Conservation (phyloP, 2,888 invertebrate genomes). For the Dusona sp. region DNA sequence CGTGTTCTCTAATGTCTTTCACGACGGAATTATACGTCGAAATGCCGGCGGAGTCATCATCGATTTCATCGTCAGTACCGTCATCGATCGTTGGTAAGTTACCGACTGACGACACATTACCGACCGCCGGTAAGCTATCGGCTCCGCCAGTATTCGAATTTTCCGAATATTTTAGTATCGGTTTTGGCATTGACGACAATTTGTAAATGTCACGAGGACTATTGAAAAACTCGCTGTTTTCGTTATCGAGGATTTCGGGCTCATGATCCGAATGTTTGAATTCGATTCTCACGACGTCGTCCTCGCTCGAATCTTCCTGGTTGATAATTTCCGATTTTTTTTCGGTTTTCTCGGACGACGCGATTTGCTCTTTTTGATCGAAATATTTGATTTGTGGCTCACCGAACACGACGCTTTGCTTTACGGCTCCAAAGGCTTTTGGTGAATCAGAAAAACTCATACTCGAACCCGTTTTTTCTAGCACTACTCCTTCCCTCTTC, state of each 20-base stretch:
- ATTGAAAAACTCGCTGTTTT: conserved; percentile 67
- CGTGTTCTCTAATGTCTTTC: conserved; percentile 76
- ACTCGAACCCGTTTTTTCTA: background rate
- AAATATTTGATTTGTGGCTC: conserved; percentile 68
- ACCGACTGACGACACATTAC: too few relatives aligned
- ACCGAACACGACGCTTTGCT: conserved; percentile 65
- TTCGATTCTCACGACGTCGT: conserved; percentile 77
- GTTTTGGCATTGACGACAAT: conserved; percentile 77
- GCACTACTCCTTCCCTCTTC: conserved; percentile 25
- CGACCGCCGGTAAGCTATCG: background rate
- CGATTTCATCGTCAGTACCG: conserved; percentile 69
- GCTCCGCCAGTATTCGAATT: background rate
- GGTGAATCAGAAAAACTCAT: background rate
- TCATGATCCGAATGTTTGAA: conserved; percentile 76
- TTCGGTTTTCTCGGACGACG: conserved; percentile 23
- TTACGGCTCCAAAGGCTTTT: conserved; percentile 42
- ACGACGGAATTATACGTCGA: conserved; percentile 76
- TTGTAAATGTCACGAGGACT: conserved; percentile 80
- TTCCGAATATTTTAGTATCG: conserved; percentile 77
- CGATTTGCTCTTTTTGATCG: conserved; percentile 57
- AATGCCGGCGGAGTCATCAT: conserved; percentile 58
- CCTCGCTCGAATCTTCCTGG: conserved; percentile 63
- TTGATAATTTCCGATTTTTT: conserved; percentile 53
- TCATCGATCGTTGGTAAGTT: conserved; percentile 55
- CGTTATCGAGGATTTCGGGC: conserved; percentile 48